Percentiles rank a stretch among this genome's conserved stretches.
Evolutionary conservation across 2,797 vertebrate genomes (phyloP).

Genomic region (Somateria mollissima): DNA sequence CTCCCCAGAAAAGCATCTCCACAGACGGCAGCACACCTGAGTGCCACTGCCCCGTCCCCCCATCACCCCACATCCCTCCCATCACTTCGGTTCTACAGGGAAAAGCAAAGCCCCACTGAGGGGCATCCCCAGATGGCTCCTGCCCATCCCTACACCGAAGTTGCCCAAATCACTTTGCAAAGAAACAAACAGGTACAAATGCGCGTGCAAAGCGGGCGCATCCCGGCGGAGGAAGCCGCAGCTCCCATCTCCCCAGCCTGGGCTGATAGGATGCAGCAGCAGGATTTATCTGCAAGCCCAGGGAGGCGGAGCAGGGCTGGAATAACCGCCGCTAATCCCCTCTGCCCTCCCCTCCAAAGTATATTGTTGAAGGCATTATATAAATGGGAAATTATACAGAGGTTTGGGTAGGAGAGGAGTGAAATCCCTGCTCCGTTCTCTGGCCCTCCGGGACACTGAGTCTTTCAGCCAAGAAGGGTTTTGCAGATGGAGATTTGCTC

Average conservation of each 20-base stretch:
- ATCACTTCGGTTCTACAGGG: background rate
- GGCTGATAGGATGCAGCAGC: background rate
- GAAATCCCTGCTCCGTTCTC: background rate
- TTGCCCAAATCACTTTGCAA: background rate
- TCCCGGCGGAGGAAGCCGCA: background rate
- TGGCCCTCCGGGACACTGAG: background rate
- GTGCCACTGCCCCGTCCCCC: accelerated
- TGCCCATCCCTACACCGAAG: accelerated
- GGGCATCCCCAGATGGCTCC: background rate
- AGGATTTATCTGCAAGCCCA: background rate
- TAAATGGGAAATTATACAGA: background rate
- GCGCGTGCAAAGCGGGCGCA: accelerated
- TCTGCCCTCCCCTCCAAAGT: background rate
- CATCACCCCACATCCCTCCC: background rate
- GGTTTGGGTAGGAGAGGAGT: background rate
- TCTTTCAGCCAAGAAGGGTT: background rate
- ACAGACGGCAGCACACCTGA: accelerated
- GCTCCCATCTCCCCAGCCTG: background rate
- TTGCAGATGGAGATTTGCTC: background rate
- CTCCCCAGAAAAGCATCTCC: accelerated
- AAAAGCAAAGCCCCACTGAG: accelerated
- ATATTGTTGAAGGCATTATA: background rate
- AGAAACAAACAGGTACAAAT: background rate
- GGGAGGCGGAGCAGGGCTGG: background rate
- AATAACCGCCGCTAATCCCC: background rate